Conservation (phyloP, 2,113 vertebrate genomes). For the Oenanthe melanoleuca region DNA sequence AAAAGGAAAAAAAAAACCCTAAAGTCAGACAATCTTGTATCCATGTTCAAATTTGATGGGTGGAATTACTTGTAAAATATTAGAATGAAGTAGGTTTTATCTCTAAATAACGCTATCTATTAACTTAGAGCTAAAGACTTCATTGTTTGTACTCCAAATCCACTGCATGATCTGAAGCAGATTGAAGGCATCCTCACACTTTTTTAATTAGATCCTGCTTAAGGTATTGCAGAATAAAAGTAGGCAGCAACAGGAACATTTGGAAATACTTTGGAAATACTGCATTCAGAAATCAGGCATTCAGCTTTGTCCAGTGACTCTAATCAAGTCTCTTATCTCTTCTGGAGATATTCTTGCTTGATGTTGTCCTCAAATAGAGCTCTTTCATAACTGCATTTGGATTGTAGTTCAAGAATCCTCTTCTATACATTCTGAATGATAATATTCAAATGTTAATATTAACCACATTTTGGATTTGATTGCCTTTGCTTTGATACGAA, state of each 20-base stretch:
- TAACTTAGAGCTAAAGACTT: not conserved
- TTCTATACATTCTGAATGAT: not conserved
- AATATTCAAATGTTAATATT: not conserved
- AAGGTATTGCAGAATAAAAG: not conserved
- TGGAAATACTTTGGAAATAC: not conserved
- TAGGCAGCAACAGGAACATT: not conserved
- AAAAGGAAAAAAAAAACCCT: not conserved
- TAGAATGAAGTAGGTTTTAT: not conserved
- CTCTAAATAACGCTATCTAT: slow-evolving; percentile 5
- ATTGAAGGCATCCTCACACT: not conserved
- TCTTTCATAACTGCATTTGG: not conserved
- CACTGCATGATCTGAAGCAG: not conserved
- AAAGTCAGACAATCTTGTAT: not conserved
- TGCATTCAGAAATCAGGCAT: not conserved
- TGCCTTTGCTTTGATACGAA: not conserved
- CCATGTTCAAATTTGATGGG: not conserved
- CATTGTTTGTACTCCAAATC: not conserved
- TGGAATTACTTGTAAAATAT: not conserved
- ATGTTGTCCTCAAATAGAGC: not conserved
- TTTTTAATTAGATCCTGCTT: not conserved
- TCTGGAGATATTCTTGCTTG: not conserved
- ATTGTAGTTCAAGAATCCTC: not conserved
- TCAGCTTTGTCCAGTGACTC: not conserved
- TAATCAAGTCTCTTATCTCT: not conserved
- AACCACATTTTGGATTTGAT: not conserved